A percentile compares a stretch with the other conserved stretches of the same genome.
Conservation (phyloP, 2,797 vertebrate species). For the Onychomys arenicola region DNA sequence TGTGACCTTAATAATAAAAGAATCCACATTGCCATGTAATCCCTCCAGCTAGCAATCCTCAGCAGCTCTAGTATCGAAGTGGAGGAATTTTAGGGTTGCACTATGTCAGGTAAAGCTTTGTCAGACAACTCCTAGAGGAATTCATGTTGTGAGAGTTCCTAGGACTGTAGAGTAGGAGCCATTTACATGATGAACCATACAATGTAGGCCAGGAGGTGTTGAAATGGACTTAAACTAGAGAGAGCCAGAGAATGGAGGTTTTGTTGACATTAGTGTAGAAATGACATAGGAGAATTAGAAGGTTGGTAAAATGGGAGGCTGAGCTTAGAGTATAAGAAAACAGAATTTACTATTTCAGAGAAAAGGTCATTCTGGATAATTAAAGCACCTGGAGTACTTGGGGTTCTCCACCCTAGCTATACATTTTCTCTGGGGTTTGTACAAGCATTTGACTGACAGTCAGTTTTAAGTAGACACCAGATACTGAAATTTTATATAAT, state of each 20-base stretch:
- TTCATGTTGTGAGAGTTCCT: not conserved
- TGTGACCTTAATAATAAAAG: not conserved
- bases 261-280: conserved; percentile 6
- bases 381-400: not conserved
- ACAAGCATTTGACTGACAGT: conserved; percentile 1
- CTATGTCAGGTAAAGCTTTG: not conserved
- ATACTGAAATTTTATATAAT: not conserved
- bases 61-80: not conserved
- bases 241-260: not conserved
- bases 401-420: not conserved
- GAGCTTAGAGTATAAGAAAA: not conserved
- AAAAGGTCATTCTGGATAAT: conserved; percentile 21
- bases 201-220: not conserved
- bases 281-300: conserved; percentile 10
- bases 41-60: not conserved
- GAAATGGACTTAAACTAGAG: conserved; percentile 18
- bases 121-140: not conserved
- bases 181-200: not conserved
- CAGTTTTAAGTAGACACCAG: not conserved
- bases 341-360: conserved; percentile 43
- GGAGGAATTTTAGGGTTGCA: not conserved
- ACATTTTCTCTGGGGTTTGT: not conserved
- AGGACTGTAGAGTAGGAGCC: not conserved
- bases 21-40: not conserved
- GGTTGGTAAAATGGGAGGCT: not conserved